Evolutionary conservation across 2,797 vertebrate species (phyloP).

Genomic region (Aselliscus stoliczkanus): DNA sequence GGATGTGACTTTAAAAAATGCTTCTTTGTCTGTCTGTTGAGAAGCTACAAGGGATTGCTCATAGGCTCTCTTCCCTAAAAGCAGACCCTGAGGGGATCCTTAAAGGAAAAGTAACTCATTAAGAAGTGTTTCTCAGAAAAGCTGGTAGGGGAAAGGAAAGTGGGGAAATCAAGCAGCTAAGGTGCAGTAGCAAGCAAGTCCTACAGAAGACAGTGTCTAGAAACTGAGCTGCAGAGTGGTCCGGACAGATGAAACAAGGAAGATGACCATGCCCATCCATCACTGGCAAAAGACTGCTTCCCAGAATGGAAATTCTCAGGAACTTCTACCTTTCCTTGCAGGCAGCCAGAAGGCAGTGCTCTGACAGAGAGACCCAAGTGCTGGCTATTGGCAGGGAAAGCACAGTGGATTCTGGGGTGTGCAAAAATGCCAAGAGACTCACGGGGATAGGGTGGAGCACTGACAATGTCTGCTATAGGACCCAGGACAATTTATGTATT

Average conservation of each 20-base stretch:
- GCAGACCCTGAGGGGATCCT: not conserved
- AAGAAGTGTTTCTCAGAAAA: not conserved
- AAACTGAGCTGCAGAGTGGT: not conserved
- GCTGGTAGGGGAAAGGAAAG: too few species aligned
- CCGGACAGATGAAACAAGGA: not conserved
- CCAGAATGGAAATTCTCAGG: not conserved
- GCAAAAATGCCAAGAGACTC: not conserved
- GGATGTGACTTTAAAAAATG: not conserved
- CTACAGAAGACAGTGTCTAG: not conserved
- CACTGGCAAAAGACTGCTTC: not conserved
- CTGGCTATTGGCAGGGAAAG: not conserved
- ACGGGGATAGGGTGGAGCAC: not conserved
- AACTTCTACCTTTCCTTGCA: not conserved
- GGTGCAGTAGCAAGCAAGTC: not conserved
- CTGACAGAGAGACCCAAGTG: not conserved
- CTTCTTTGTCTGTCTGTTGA: not conserved
- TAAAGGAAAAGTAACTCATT: not conserved
- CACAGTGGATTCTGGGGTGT: not conserved
- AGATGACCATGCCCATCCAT: not conserved
- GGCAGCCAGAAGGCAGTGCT: not conserved
- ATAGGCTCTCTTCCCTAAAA: not conserved
- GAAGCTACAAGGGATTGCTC: not conserved
- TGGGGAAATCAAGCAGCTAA: not conserved
- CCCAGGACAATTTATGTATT: not conserved
- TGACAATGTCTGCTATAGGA: not conserved